Conservation (phyloP, 2,113 vertebrate genomes). For the Callocephalon fimbriatum region DNA sequence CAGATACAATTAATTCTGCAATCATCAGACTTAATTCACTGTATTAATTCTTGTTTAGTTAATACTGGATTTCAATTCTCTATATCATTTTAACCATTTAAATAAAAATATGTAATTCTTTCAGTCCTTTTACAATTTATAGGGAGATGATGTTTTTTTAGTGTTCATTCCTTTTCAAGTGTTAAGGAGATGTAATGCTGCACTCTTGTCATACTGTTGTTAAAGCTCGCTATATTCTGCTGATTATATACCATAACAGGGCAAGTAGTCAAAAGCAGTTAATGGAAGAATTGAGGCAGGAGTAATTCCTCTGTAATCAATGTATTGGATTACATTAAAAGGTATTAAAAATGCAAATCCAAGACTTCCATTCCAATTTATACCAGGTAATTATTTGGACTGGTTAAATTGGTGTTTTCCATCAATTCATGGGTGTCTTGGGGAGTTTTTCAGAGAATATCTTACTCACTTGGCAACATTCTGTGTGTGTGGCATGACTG, state of each 20-base stretch:
- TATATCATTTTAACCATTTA: neutral
- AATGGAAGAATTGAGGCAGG: neutral
- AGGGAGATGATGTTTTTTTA: neutral
- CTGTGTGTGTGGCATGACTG: accelerated
- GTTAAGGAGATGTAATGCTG: neutral
- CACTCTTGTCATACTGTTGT: neutral
- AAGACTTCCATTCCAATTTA: neutral
- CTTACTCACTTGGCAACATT: neutral
- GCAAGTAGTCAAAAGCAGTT: neutral
- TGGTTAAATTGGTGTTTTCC: neutral
- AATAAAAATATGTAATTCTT: neutral
- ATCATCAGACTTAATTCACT: neutral
- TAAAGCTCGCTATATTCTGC: neutral
- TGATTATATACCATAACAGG: neutral
- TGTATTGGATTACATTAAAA: neutral
- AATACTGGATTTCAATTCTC: neutral
- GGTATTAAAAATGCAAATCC: neutral
- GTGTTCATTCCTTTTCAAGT: neutral
- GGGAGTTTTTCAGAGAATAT: neutral
- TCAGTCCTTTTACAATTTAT: neutral
- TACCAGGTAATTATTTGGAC: neutral
- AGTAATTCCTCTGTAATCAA: neutral
- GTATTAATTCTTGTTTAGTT: neutral
- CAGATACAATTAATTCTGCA: constrained; percentile 44
- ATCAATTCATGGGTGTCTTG: neutral